Conservation (phyloP, 2,797 vertebrate genomes). For the Artibeus jamaicensis region DNA sequence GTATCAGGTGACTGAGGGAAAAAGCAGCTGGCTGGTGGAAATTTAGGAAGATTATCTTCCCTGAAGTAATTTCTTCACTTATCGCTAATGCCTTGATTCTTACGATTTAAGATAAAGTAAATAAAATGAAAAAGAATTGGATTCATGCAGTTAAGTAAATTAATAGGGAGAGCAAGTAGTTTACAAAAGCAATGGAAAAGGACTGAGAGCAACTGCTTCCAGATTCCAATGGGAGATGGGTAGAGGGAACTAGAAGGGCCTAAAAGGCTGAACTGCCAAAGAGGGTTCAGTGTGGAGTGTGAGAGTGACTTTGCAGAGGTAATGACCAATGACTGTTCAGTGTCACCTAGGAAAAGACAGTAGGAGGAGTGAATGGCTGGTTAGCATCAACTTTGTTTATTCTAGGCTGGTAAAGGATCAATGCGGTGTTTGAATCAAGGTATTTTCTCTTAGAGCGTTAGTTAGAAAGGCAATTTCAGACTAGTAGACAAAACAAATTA, state of each 20-base stretch:
- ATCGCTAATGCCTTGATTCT: background rate
- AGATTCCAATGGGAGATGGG: background rate
- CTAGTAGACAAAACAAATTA: background rate
- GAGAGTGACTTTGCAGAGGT: background rate
- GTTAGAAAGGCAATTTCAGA: conserved; percentile 20
- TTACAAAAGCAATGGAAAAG: background rate
- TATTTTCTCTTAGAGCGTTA: background rate
- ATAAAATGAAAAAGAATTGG: background rate
- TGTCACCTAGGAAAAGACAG: background rate
- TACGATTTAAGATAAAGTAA: background rate
- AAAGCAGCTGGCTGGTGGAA: background rate
- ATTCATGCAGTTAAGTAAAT: background rate
- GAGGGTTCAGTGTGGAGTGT: background rate
- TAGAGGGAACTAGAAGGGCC: background rate
- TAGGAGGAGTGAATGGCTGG: background rate
- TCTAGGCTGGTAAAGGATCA: background rate
- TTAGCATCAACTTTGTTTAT: conserved; percentile 18
- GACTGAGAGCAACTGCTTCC: background rate
- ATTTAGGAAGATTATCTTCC: background rate
- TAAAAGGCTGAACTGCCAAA: background rate
- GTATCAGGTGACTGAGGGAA: background rate
- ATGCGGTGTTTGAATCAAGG: background rate
- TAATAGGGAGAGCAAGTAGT: background rate
- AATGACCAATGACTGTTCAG: background rate
- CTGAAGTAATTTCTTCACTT: conserved; percentile 8